These are phyloP conservation scores for Acrobasis repandana DNA, from an alignment of 2,888 invertebrate species.

Conservation along the genomic window DNA sequence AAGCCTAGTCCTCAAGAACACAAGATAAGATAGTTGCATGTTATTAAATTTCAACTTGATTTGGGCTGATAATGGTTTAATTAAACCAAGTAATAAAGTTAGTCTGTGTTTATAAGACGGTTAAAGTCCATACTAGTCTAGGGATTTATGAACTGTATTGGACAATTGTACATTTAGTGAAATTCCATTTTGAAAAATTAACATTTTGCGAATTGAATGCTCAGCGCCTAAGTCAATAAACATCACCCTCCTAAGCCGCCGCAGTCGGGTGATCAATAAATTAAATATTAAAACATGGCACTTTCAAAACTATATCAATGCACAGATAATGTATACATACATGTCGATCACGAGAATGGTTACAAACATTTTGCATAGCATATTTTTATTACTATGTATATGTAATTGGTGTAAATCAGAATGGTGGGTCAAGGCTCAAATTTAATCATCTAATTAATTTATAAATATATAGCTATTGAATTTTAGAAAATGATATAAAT, in stretches of 20 bases:
- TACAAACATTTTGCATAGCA: background rate
- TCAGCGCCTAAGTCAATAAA: background rate
- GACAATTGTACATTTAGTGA: no score
- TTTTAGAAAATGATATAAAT: no score
- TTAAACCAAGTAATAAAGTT: no score
- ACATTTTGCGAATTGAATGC: background rate
- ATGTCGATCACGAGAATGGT: slow-evolving; percentile 1
- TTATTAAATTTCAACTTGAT: no score
- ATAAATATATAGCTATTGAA: no score
- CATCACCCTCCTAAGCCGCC: background rate
- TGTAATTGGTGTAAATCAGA: background rate
- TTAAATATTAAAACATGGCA: slow-evolving; percentile 18
- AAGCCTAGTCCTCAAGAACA: no score
- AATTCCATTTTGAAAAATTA: background rate
- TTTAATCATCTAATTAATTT: no score
- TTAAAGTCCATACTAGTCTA: no score
- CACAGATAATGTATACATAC: background rate
- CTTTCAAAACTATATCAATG: background rate
- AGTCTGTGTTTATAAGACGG: no score
- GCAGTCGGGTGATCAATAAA: slow-evolving; percentile 6
- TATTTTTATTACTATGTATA: background rate
- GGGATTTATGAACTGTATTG: no score
- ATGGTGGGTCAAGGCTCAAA: background rate
- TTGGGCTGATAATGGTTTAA: no score
- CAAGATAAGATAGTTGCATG: no score